Conservation (phyloP, 1,140 invertebrate species). For the Philopotamus ludificatus region DNA sequence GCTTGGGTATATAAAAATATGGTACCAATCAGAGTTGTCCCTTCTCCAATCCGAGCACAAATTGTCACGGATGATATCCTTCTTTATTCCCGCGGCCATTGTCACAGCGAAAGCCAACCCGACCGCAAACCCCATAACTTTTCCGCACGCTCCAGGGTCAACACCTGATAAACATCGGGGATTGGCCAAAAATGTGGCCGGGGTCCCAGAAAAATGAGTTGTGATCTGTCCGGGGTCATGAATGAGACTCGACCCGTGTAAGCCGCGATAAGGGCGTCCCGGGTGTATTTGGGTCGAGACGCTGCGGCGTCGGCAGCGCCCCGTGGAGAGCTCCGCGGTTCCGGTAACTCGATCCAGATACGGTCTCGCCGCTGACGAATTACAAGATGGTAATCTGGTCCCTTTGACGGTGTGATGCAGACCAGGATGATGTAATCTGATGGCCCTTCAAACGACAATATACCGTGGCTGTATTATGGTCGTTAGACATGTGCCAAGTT, state of each 20-base stretch:
- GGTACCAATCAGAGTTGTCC: constrained; percentile 15
- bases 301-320: constrained; percentile 10
- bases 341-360: constrained; percentile 15
- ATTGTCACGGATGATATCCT: background rate
- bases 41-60: constrained; percentile 12
- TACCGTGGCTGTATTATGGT: too few relatives aligned
- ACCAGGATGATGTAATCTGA: too few relatives aligned
- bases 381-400: constrained; percentile 11
- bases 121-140: constrained; percentile 21
- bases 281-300: constrained; percentile 22
- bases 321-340: constrained; percentile 13
- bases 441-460: too few relatives aligned
- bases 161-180: constrained; percentile 38
- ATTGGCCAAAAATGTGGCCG: constrained; percentile 24
- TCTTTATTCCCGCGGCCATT: background rate
- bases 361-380: constrained; percentile 8
- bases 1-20: background rate
- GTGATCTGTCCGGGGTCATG: constrained; percentile 31
- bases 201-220: constrained; percentile 31
- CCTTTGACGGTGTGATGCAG: too few relatives aligned
- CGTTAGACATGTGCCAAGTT: too few relatives aligned
- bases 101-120: background rate
- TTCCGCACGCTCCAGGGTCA: background rate
- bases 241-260: constrained; percentile 18
- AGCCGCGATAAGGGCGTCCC: constrained; percentile 14